These are phyloP conservation scores for Mnemiopsis leidyi DNA, from an alignment of 37 sponge, comb jelly and placozoan species.

Conservation along the genomic window DNA sequence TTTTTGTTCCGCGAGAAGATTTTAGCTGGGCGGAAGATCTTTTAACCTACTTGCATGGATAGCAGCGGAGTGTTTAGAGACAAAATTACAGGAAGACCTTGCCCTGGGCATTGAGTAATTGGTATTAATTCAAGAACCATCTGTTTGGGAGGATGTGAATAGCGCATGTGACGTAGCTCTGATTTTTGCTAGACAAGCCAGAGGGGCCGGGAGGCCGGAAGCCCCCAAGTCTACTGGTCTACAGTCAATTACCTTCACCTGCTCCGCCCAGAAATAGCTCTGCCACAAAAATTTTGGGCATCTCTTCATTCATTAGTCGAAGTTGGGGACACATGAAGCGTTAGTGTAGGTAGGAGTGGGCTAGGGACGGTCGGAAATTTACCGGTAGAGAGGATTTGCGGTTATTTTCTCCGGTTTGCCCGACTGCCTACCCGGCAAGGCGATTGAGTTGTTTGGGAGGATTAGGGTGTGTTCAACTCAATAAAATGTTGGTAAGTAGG, in stretches of 20 bases:
- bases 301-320: not conserved
- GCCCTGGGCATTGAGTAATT: not conserved
- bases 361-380: not conserved
- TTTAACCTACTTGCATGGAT: not conserved
- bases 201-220: not conserved
- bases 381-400: not conserved
- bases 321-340: not conserved
- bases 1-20: not conserved
- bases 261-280: not conserved
- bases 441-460: no score
- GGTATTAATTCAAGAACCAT: not conserved
- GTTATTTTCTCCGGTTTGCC: not conserved
- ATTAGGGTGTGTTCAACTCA: no score
- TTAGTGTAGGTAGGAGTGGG: not conserved
- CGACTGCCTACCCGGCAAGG: not conserved
- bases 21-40: not conserved
- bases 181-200: no score
- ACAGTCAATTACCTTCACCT: not conserved
- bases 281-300: not conserved
- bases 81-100: not conserved
- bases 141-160: no score
- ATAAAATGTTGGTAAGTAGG: no score
- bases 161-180: no score
- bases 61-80: not conserved
- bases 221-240: not conserved